Evolutionary conservation across 2,113 vertebrate species (phyloP).

Genomic region (Sisor rabdophorus): DNA sequence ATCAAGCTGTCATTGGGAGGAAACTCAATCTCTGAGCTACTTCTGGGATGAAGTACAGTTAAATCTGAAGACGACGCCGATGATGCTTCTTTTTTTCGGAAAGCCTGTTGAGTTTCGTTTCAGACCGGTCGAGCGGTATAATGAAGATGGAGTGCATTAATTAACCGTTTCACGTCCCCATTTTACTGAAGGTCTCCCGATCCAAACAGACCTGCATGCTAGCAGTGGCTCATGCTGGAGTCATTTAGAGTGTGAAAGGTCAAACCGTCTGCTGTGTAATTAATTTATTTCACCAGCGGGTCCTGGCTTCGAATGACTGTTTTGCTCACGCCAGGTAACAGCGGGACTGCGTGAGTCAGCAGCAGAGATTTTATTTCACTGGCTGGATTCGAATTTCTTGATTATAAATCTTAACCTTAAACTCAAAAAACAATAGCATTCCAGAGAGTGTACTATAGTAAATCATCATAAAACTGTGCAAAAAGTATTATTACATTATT

Average conservation of each 20-base stretch:
- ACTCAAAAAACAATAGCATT: too few species aligned
- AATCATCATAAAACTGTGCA: too few species aligned
- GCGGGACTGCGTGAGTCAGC: slow-evolving; percentile 1
- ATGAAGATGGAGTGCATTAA: slow-evolving; percentile 48
- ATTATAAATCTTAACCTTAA: neutral
- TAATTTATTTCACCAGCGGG: slow-evolving; percentile 48
- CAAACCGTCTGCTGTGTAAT: slow-evolving; percentile 40
- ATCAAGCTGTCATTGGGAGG: slow-evolving; percentile 13
- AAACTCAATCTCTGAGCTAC: slow-evolving; percentile 3
- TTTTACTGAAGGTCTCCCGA: slow-evolving; percentile 41
- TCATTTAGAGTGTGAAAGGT: slow-evolving; percentile 31
- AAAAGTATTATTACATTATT: too few species aligned
- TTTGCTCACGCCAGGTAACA: slow-evolving; percentile 16
- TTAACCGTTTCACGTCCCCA: slow-evolving; percentile 50
- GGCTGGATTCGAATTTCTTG: neutral
- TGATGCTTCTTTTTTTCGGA: neutral
- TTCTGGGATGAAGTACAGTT: slow-evolving; percentile 2
- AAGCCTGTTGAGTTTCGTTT: neutral
- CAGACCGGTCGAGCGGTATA: slow-evolving; percentile 38
- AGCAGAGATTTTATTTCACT: neutral
- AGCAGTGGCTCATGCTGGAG: slow-evolving; percentile 19
- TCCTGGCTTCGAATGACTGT: slow-evolving; percentile 4
- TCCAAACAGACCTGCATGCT: slow-evolving; percentile 36
- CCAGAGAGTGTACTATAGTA: too few species aligned
- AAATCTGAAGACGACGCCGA: neutral